phyloP scores from a whole-genome alignment of 2,113 vertebrate genomes.

The Anarhynchus alexandrinus region DNA sequence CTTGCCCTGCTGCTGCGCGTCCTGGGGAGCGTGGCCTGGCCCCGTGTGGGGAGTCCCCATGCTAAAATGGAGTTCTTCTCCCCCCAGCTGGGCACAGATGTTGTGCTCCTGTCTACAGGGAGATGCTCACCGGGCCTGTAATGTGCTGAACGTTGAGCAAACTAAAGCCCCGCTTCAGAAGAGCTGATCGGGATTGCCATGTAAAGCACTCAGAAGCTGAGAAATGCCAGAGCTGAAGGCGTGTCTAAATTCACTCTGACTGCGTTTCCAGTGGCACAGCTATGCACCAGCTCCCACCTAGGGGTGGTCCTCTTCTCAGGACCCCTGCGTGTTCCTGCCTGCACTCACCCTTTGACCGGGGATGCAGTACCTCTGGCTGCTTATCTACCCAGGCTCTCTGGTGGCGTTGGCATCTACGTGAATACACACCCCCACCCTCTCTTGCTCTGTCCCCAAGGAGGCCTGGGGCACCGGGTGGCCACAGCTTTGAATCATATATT shows the following conservation, averaged over 20 bases:
- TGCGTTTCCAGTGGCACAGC: not conserved
- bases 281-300: accelerated
- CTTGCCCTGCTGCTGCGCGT: accelerated
- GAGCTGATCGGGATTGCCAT: not conserved
- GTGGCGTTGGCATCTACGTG: accelerated
- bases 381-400: not conserved
- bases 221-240: not conserved
- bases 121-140: not conserved
- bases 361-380: not conserved
- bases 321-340: not conserved
- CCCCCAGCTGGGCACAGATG: accelerated
- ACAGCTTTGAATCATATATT: not conserved
- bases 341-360: not conserved
- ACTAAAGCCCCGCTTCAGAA: not conserved
- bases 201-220: not conserved
- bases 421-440: not conserved
- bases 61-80: not conserved
- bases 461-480: not conserved
- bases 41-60: not conserved
- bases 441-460: not conserved
- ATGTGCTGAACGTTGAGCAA: accelerated
- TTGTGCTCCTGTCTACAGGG: not conserved
- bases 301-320: not conserved
- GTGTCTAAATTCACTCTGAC: accelerated
- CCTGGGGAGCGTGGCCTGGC: not conserved